A percentile compares a stretch with the other conserved stretches of the same genome.
These are phyloP conservation scores for Apodemia zela DNA, from an alignment of 2,888 invertebrate species.

Conservation along the genomic window DNA sequence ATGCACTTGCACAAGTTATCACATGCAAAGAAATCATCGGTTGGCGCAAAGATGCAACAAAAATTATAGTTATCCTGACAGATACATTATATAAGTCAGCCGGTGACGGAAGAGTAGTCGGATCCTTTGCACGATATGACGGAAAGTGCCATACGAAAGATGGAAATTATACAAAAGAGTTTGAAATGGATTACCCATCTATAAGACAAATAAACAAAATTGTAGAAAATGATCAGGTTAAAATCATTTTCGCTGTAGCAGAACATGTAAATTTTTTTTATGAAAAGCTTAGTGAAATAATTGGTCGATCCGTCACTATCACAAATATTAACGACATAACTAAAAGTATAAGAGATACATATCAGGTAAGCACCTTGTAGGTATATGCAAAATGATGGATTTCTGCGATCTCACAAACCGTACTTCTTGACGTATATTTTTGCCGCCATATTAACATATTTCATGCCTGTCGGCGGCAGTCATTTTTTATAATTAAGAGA, in stretches of 20 bases:
- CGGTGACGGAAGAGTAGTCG: slow-evolving; percentile 85
- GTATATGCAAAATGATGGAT: too few relatives aligned
- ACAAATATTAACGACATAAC: too few relatives aligned
- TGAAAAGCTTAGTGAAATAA: slow-evolving; percentile 32
- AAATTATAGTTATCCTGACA: slow-evolving; percentile 88
- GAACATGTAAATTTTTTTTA: slow-evolving; percentile 36
- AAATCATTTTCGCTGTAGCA: slow-evolving; percentile 46
- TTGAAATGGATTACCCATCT: slow-evolving; percentile 89
- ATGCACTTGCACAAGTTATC: slow-evolving; percentile 89
- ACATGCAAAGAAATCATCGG: slow-evolving; percentile 85
- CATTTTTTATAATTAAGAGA: too few relatives aligned
- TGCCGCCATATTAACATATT: too few relatives aligned
- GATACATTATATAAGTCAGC: slow-evolving; percentile 89
- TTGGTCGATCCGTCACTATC: slow-evolving; percentile 40
- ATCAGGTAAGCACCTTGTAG: too few relatives aligned
- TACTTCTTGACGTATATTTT: too few relatives aligned
- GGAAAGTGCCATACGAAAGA: slow-evolving; percentile 83
- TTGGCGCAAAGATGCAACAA: slow-evolving; percentile 88
- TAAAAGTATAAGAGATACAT: too few relatives aligned
- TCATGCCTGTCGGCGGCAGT: too few relatives aligned
- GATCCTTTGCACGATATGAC: slow-evolving; percentile 86
- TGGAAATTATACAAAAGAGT: slow-evolving; percentile 75
- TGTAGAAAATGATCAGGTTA: slow-evolving; percentile 43
- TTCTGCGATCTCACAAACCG: too few relatives aligned
- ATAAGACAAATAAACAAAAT: slow-evolving; percentile 82